phyloP scores from a whole-genome alignment of 2,113 vertebrate species.

The Neogale vison region DNA sequence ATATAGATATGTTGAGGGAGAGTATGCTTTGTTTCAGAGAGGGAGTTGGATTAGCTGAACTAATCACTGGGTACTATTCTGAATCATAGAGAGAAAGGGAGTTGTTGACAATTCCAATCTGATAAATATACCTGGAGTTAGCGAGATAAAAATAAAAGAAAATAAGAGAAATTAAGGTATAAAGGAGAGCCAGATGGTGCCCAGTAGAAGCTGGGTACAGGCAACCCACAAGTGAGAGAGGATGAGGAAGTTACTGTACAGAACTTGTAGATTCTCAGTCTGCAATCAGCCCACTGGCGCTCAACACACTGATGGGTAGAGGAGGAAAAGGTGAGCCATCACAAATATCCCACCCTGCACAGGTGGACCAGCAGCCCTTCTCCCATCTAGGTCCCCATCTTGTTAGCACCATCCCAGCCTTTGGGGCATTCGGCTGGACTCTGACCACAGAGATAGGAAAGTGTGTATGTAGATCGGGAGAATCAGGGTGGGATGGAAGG shows the following conservation, averaged over 20 bases:
- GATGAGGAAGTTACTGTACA: fast-evolving
- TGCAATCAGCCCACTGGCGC: fast-evolving
- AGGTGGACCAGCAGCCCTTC: fast-evolving
- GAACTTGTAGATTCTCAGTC: too few relatives aligned
- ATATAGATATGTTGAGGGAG: neutral
- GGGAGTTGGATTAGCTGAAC: neutral
- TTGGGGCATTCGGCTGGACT: fast-evolving
- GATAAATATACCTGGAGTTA: neutral
- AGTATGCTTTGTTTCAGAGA: neutral
- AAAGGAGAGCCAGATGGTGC: neutral
- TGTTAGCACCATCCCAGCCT: neutral
- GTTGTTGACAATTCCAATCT: neutral
- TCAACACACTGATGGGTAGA: fast-evolving
- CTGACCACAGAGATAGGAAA: neutral
- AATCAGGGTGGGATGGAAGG: neutral
- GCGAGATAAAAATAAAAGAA: neutral
- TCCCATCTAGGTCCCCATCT: neutral
- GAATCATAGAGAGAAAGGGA: neutral
- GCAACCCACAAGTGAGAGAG: neutral
- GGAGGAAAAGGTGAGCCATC: neutral
- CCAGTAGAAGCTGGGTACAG: neutral
- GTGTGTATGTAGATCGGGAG: neutral
- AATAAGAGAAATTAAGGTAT: neutral
- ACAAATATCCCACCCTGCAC: too few relatives aligned
- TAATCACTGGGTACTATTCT: neutral